Conservation (phyloP, 1,140 invertebrate genomes). For the Spodoptera frugiperda region DNA sequence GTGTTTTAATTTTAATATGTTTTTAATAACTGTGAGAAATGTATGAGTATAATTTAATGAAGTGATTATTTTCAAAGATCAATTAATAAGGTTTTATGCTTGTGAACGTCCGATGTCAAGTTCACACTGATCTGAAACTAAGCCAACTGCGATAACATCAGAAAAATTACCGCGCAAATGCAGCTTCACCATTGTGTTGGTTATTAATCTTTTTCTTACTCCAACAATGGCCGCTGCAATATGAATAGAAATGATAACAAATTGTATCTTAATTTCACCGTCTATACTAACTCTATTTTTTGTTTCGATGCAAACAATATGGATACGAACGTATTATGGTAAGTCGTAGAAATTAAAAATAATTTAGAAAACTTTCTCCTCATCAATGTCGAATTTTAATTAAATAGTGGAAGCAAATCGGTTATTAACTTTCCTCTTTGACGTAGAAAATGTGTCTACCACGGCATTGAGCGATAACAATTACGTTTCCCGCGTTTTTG, state of each 20-base stretch:
- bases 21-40: not conserved
- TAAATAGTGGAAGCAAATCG: slow-evolving; percentile 66
- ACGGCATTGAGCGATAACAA: slow-evolving; percentile 61
- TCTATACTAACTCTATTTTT: slow-evolving; percentile 38
- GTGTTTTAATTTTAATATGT: not conserved
- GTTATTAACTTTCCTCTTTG: slow-evolving; percentile 80
- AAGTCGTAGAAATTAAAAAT: slow-evolving; percentile 50
- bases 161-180: slow-evolving; percentile 8
- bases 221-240: slow-evolving; percentile 24
- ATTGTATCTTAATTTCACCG: slow-evolving; percentile 30
- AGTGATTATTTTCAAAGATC: slow-evolving; percentile 9
- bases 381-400: slow-evolving; percentile 67
- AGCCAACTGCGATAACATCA: slow-evolving; percentile 10
- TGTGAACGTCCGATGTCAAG: slow-evolving; percentile 62
- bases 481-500: slow-evolving; percentile 79
- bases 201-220: slow-evolving; percentile 7
- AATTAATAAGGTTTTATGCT: slow-evolving; percentile 15
- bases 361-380: slow-evolving; percentile 51
- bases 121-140: slow-evolving; percentile 60
- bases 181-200: slow-evolving; percentile 5
- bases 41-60: not conserved
- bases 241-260: slow-evolving; percentile 29
- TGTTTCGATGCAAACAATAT: slow-evolving; percentile 57
- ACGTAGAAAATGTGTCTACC: slow-evolving; percentile 72
- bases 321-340: slow-evolving; percentile 52